phyloP scores from a whole-genome alignment of 1,140 invertebrate species.

The Drosophila eugracilis region DNA sequence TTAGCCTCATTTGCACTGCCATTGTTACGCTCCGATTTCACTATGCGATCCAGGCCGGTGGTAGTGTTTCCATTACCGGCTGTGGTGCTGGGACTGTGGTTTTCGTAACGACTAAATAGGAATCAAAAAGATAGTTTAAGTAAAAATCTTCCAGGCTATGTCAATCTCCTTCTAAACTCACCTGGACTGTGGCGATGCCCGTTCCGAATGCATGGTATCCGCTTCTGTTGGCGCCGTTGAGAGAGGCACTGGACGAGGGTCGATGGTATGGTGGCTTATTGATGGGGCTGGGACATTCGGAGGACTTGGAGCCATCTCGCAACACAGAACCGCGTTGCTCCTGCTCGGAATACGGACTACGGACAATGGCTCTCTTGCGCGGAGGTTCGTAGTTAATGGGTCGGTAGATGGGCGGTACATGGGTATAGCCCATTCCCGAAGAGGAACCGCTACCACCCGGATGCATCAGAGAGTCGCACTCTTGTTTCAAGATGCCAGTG shows the following conservation, averaged over 20 bases:
- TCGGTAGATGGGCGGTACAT: constrained; percentile 79
- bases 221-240: constrained; percentile 84
- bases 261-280: constrained; percentile 81
- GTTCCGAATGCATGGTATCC: constrained; percentile 84
- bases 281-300: constrained; percentile 82
- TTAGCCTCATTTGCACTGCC: constrained; percentile 83
- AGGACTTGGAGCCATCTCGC: constrained; percentile 83
- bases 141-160: no score
- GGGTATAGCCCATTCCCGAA: constrained; percentile 59
- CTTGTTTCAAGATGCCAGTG: constrained; percentile 77
- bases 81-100: constrained; percentile 84
- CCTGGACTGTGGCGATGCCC: constrained; percentile 84
- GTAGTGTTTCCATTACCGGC: constrained; percentile 78
- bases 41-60: constrained; percentile 73
- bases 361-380: constrained; percentile 85
- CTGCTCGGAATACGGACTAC: constrained; percentile 85
- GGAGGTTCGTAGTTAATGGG: constrained; percentile 84
- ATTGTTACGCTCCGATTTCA: constrained; percentile 84
- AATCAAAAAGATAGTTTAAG: background rate
- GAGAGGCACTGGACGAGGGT: constrained; percentile 82
- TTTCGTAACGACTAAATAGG: constrained; percentile 76
- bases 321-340: constrained; percentile 84
- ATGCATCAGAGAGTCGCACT: constrained; percentile 84
- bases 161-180: no score
- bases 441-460: constrained; percentile 71